Evolutionary conservation across 2,113 vertebrate species (phyloP), one percentile per base, ranked within the genome.

Genomic region (Carassius carassius): DNA sequence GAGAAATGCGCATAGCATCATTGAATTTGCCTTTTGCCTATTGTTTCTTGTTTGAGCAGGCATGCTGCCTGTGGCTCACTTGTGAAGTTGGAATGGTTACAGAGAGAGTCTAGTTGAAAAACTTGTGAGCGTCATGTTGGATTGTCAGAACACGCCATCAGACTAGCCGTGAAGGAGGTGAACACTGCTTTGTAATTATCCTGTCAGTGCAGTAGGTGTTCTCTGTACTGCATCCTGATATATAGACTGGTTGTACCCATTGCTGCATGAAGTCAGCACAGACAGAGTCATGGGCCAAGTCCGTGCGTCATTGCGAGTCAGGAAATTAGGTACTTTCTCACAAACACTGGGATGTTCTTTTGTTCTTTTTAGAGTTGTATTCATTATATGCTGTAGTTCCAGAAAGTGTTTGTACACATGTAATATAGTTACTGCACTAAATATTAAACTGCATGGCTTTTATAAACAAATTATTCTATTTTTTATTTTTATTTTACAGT

Each of bases 161-260:
- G 74, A 80, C 84, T 65, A 29, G 69, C 81, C 58, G 17, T 65
- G 87, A 86, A 88, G 86, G 91, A 91, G 86, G 72, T 70, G 84
- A 87, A 41, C 79, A 67, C 83, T 77, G 87, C 89, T 87, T 92
- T 94, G 89, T 93, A 93, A 94, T 94, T 91, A 93, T 86, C 65
- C 79, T 92, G 92, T 93, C 92, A 89, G 63, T n/a, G 25, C 23
- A 76, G 23, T 19, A 82, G 86, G 81, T 32, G 81, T 89, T 88
- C 85, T 86, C 87, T 85, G 25, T 88, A 85, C 87, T 72, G 47
- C 51, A 19, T 19, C 74, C 82, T 93, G 92, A 94, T 93, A 94
- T 89, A 94, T 92, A 60, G 79, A 17, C 56, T 44, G 41, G 62
- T 63, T 82, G 56, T 73, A 73, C 35, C 14, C 29, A 60, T 54